phyloP scores from a whole-genome alignment of 2,888 invertebrate genomes.

The Drosophila anomalata region DNA sequence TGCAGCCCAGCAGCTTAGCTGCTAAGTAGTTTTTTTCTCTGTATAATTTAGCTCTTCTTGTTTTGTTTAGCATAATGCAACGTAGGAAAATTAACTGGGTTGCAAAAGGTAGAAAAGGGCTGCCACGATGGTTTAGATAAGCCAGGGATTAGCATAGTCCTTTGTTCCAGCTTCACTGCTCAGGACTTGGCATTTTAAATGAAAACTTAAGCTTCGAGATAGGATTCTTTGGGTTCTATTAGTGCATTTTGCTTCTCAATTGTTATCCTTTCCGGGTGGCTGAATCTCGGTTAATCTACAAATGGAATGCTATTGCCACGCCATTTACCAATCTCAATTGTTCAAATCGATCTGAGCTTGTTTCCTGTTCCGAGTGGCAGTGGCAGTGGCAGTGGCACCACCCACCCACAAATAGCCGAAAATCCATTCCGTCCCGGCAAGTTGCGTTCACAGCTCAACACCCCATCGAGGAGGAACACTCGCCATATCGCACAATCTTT shows the following conservation, averaged over 20 bases:
- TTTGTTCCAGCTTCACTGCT: slow-evolving; percentile 9
- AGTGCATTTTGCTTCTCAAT: neutral
- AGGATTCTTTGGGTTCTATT: neutral
- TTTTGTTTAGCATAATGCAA: slow-evolving; percentile 68
- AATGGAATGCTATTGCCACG: slow-evolving; percentile 7
- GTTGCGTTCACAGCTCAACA: slow-evolving; percentile 24
- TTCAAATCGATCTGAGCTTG: slow-evolving; percentile 3
- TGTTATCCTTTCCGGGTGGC: neutral
- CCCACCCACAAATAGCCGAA: slow-evolving; percentile 3
- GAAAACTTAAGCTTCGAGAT: slow-evolving; percentile 5
- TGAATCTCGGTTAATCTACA: slow-evolving; percentile 5
- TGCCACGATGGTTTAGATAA: slow-evolving; percentile 45
- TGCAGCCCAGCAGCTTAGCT: slow-evolving; percentile 61
- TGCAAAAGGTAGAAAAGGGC: slow-evolving; percentile 1
- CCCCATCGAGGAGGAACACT: slow-evolving; percentile 15
- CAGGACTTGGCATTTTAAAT: neutral
- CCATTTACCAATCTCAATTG: slow-evolving; percentile 13
- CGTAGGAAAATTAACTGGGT: slow-evolving; percentile 64
- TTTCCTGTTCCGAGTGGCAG: neutral
- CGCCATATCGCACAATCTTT: slow-evolving; percentile 47
- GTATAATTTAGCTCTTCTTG: slow-evolving; percentile 31
- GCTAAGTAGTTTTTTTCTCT: slow-evolving; percentile 67
- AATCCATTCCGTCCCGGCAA: slow-evolving; percentile 25
- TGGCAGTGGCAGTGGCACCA: neutral
- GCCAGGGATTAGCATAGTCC: slow-evolving; percentile 65